Evolutionary conservation across 2,888 invertebrate species (phyloP).

Genomic region (Synergus itoensis): DNA sequence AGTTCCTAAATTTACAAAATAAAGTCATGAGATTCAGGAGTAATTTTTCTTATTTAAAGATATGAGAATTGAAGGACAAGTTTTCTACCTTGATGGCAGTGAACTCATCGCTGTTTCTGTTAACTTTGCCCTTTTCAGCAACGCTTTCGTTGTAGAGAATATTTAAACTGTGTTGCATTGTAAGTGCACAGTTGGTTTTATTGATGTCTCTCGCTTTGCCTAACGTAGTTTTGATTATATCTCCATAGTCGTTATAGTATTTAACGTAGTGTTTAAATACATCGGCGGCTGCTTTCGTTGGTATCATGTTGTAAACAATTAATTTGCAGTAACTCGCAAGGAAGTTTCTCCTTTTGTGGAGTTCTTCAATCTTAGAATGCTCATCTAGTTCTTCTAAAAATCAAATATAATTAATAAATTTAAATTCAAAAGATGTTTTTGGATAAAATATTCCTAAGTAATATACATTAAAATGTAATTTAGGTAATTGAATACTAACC

Average conservation of each 20-base stretch:
- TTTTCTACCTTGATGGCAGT: slow-evolving; percentile 88
- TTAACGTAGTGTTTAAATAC: slow-evolving; percentile 99
- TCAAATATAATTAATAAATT: neutral
- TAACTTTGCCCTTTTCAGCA: slow-evolving; percentile 78
- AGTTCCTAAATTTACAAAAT: slow-evolving; percentile 84
- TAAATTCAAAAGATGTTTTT: neutral
- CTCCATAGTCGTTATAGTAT: slow-evolving; percentile 99
- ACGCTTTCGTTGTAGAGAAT: slow-evolving; percentile 89
- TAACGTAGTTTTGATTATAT: slow-evolving; percentile 97
- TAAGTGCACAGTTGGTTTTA: slow-evolving; percentile 96
- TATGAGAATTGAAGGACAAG: slow-evolving; percentile 49
- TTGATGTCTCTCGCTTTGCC: slow-evolving; percentile 98
- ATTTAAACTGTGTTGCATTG: slow-evolving; percentile 95
- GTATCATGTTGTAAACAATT: slow-evolving; percentile 97
- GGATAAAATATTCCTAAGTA: slow-evolving; percentile 5
- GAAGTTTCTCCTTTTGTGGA: slow-evolving; percentile 97
- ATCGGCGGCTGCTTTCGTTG: slow-evolving; percentile 93
- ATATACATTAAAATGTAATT: neutral
- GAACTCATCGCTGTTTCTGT: slow-evolving; percentile 89
- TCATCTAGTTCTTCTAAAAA: slow-evolving; percentile 92
- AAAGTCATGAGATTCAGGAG: slow-evolving; percentile 17
- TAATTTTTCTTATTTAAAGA: neutral
- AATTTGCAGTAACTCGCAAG: slow-evolving; percentile 98
- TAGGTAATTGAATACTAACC: slow-evolving; percentile 78
- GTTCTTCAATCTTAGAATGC: slow-evolving; percentile 95